A percentile compares a stretch with the other conserved stretches of the same genome.
Evolutionary conservation across 2,113 vertebrate genomes (phyloP).

Genomic region (Plotosus lineatus): DNA sequence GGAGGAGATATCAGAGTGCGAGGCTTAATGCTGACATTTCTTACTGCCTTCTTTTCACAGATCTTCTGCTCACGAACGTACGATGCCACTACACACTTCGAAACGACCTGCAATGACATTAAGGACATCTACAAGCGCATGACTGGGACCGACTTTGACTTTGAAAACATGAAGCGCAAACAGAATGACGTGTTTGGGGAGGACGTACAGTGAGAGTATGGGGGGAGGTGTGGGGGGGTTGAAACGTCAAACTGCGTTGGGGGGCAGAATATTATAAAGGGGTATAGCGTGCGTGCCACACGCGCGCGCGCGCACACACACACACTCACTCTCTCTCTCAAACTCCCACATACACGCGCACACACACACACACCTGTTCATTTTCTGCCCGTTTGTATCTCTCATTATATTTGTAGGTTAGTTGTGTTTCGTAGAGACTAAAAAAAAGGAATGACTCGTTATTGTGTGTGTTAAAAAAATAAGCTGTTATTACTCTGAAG

Average conservation of each 20-base stretch:
- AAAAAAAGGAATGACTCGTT: background rate
- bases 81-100: conserved; percentile 90
- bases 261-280: background rate
- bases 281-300: too few species aligned
- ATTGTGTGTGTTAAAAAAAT: background rate
- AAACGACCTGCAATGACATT: conserved; percentile 91
- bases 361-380: background rate
- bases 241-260: background rate
- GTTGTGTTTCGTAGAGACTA: background rate
- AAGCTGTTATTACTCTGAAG: background rate
- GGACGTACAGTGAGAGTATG: conserved; percentile 82
- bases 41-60: conserved; percentile 57
- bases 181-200: conserved; percentile 91
- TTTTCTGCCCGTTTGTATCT: background rate
- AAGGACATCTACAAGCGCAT: conserved; percentile 93
- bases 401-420: background rate
- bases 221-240: conserved; percentile 4
- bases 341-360: too few species aligned
- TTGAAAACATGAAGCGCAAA: conserved; percentile 94
- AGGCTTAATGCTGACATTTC: background rate
- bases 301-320: background rate
- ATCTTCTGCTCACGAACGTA: conserved; percentile 85
- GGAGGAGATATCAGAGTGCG: background rate
- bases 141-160: conserved; percentile 88
- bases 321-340: too few species aligned